phyloP scores from a whole-genome alignment of 2,797 vertebrate species.

The Hydrophis major region DNA sequence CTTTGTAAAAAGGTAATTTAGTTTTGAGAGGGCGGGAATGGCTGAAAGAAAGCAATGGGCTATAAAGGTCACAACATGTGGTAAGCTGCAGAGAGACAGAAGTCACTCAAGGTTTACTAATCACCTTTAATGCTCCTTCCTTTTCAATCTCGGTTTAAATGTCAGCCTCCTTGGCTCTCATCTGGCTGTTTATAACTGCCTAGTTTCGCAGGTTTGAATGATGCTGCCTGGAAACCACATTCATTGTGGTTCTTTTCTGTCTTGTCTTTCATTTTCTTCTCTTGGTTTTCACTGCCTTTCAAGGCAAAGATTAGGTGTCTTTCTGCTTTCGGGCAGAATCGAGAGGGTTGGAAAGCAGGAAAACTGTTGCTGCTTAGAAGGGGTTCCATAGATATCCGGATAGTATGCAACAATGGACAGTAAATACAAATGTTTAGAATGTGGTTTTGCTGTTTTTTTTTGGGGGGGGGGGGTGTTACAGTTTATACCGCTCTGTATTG shows the following conservation, averaged over 20 bases:
- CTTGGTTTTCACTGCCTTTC: conserved; percentile 38
- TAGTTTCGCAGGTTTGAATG: conserved; percentile 13
- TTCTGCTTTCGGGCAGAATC: conserved; percentile 50
- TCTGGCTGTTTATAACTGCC: not conserved
- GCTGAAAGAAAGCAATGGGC: not conserved
- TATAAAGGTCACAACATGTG: not conserved
- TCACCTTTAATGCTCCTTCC: not conserved
- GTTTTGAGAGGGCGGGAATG: fast-evolving
- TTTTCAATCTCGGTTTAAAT: not conserved
- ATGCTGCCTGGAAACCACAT: conserved; percentile 49
- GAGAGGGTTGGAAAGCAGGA: conserved; percentile 6
- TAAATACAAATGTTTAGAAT: not conserved
- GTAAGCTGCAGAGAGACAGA: not conserved
- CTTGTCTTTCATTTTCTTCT: conserved; percentile 42
- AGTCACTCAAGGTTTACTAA: not conserved
- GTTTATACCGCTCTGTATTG: not conserved
- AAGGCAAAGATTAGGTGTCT: conserved; percentile 59
- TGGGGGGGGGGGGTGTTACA: not conserved
- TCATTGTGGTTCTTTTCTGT: conserved; percentile 39
- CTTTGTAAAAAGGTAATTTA: not conserved
- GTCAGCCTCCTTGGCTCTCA: not conserved
- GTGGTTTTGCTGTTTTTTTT: not conserved
- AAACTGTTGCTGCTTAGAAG: too few relatives aligned
- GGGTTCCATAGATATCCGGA: not conserved
- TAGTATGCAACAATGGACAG: not conserved